These are phyloP conservation scores for Nibea coibor DNA, from an alignment of 2,113 vertebrate species.

Conservation along the genomic window DNA sequence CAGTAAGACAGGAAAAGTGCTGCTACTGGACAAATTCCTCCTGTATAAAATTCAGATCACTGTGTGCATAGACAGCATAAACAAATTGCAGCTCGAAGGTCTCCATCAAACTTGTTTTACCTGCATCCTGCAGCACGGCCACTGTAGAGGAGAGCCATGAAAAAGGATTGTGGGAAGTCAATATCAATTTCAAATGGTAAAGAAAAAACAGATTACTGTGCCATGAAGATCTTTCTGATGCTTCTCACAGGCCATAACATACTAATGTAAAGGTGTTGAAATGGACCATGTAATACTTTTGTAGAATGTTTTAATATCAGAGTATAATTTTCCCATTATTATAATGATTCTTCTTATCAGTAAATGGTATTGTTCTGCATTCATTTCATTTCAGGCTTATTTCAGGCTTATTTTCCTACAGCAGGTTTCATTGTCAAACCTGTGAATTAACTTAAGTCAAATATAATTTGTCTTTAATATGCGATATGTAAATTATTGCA, in stretches of 20 bases:
- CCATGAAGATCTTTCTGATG: constrained; percentile 12
- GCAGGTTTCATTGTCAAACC: not conserved
- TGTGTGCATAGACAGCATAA: constrained; percentile 14
- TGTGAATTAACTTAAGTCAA: not conserved
- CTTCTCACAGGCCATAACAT: constrained; percentile 6
- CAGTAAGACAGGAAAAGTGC: constrained; percentile 2
- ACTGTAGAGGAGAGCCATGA: constrained; percentile 12
- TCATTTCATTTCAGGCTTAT: not conserved
- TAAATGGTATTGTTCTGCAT: not conserved
- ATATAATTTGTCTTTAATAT: not conserved
- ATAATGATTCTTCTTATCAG: not conserved
- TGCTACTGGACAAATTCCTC: not conserved
- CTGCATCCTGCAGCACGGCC: constrained; percentile 6
- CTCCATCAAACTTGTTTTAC: constrained; percentile 27
- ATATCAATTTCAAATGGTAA: constrained; percentile 28
- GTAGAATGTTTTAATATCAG: not conserved
- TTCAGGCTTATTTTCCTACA: not conserved
- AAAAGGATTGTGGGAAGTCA: constrained; percentile 31
- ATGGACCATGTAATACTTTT: constrained; percentile 19
- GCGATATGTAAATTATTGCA: not conserved
- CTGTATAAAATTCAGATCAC: not conserved
- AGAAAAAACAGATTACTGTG: constrained; percentile 22
- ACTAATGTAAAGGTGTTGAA: constrained; percentile 1
- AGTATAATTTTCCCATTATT: constrained; percentile 9
- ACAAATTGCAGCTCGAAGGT: constrained; percentile 30